A percentile compares a stretch with the other conserved stretches of the same genome.
These are phyloP conservation scores for Diachrysia chrysitis DNA, from an alignment of 2,888 invertebrate species.

Conservation along the genomic window DNA sequence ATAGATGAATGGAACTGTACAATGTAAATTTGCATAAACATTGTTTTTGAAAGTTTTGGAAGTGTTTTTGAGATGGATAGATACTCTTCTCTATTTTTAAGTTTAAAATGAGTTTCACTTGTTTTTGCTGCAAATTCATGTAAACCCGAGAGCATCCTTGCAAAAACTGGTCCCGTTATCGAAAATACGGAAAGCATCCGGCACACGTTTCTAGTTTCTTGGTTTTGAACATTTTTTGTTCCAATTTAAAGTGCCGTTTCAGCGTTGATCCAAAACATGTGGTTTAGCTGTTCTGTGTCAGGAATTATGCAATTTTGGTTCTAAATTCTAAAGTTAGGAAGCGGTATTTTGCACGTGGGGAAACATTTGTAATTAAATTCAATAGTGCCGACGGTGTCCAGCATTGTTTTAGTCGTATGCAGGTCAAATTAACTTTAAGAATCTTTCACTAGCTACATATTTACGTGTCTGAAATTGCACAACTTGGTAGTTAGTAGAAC, in stretches of 20 bases:
- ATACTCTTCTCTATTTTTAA: background rate
- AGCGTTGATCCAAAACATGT: conserved; percentile 49
- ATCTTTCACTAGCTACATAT: background rate
- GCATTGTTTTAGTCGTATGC: background rate
- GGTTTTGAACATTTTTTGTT: conserved; percentile 65
- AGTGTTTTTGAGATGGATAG: background rate
- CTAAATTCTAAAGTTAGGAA: conserved; percentile 34
- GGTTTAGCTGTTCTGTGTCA: conserved; percentile 35
- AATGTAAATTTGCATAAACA: conserved; percentile 18
- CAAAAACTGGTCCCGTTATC: conserved; percentile 69
- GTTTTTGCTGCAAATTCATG: background rate
- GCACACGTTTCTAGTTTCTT: conserved; percentile 64
- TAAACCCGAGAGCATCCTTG: conserved; percentile 33
- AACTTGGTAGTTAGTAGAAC: background rate
- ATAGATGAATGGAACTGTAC: conserved; percentile 12
- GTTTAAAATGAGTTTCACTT: background rate
- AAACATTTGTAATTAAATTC: background rate
- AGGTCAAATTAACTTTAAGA: background rate
- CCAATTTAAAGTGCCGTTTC: conserved; percentile 60
- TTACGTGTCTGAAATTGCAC: background rate
- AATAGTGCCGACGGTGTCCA: background rate
- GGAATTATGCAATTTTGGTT: conserved; percentile 52
- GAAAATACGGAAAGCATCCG: conserved; percentile 75
- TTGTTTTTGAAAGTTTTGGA: background rate
- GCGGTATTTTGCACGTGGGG: background rate